Evolutionary conservation across 2,113 vertebrate species (phyloP), one percentile per base, ranked within the genome.

Genomic region (Dinomys branickii): DNA sequence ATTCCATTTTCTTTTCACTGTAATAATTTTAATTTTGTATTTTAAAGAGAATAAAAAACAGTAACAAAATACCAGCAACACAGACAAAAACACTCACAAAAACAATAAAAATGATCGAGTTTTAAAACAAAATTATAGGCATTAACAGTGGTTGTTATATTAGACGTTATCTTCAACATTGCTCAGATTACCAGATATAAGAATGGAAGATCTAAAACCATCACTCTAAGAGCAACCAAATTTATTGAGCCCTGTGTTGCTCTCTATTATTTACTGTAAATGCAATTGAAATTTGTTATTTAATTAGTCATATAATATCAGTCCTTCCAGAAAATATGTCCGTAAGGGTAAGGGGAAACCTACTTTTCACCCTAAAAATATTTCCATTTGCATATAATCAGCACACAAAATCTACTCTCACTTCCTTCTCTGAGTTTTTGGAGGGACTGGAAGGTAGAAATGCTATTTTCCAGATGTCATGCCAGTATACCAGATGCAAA

Each of bases 251-350:
- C 82, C 30, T 54, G 35, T 54, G 35, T 78, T 26, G 9, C 16
- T 96, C 63, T 90, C 65, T 63, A 94, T 50, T 84, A 61, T 95
- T 87, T 85, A 63, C 93, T 83, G 82, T 13, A 87, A 75, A 69
- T 35, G 13, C 3, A 95, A 78, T 67, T 81, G 85, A 89, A 88
- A 80, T 81, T 28, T 63, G 88, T 84, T 77, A 89, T 88, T 63
- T 89, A 89, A 85, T 61, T 95, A 73, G 50, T 17, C 75, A 61
- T 58, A 41, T 67, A 93, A 83, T 69, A 30, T 91, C 30, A 75
- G 73, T 78, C 19, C 24, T 83, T 58, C 8, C 17, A 90, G 50
- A 82, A 77, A 10, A 44, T 44, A 95, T 86, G 20, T 82, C 38
- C 65, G 20, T 54, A 91, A 88, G 47, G 20, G 5, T 65, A 59